A percentile compares a stretch with the other conserved stretches of the same genome.
Conservation (phyloP, 2,797 vertebrate genomes). For the Bradypodion pumilum region DNA sequence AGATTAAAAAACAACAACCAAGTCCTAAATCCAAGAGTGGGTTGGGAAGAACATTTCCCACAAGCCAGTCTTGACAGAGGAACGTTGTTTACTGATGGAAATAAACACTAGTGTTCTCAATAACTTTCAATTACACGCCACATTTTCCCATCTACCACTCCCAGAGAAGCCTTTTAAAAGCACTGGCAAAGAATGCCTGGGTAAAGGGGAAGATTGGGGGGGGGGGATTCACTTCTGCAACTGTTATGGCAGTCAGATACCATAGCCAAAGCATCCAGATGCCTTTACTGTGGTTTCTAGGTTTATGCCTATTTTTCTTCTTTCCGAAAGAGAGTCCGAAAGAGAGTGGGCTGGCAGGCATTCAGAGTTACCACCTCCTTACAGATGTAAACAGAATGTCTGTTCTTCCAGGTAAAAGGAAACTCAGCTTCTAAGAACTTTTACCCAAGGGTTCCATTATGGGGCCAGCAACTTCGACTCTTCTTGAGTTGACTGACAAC, state of each 20-base stretch:
- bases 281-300: background rate
- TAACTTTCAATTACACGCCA: background rate
- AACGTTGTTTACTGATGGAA: background rate
- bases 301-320: too few species aligned
- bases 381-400: too few species aligned
- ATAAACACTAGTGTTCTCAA: background rate
- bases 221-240: background rate
- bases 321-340: too few species aligned
- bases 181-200: background rate
- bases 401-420: too few species aligned
- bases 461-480: too few species aligned
- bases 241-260: too few species aligned
- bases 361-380: too few species aligned
- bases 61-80: background rate
- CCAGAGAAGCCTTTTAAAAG: background rate
- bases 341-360: too few species aligned
- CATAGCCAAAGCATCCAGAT: background rate
- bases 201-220: background rate
- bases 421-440: too few species aligned
- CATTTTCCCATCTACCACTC: background rate
- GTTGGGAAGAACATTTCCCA: background rate
- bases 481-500: too few species aligned
- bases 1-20: slow-evolving; percentile 6
- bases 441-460: too few species aligned
- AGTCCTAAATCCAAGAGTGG: too few species aligned